Percentiles rank a stretch among this genome's conserved stretches.
These are phyloP conservation scores for Palythoa caribaeorum DNA, from an alignment of 92 coral and sea anemone genomes.

Conservation along the genomic window DNA sequence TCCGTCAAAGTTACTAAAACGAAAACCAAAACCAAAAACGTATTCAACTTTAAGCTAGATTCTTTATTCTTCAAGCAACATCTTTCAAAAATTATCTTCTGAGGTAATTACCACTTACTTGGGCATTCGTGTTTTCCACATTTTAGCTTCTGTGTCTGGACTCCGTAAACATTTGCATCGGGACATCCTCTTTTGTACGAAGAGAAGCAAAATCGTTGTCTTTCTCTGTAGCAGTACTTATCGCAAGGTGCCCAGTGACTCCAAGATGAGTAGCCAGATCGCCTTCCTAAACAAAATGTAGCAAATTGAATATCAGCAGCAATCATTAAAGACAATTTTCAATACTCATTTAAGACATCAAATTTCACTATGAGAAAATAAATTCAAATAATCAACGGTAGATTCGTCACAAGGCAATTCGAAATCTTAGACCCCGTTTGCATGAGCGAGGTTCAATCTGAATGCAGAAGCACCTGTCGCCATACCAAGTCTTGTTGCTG, in stretches of 20 bases:
- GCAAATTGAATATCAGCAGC: neutral
- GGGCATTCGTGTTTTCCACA: slow-evolving; percentile 53
- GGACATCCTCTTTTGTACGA: slow-evolving; percentile 32
- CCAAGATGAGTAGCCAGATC: slow-evolving; percentile 48
- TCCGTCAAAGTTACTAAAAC: neutral
- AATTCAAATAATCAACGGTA: too few species aligned
- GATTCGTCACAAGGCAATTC: too few species aligned
- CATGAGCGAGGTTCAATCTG: too few species aligned
- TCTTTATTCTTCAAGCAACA: neutral
- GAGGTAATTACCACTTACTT: slow-evolving; percentile 27
- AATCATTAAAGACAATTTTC: too few species aligned
- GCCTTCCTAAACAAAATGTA: slow-evolving; percentile 6
- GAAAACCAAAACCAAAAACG: neutral
- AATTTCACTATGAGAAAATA: too few species aligned
- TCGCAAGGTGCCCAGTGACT: slow-evolving; percentile 59
- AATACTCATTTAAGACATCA: too few species aligned
- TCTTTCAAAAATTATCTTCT: neutral
- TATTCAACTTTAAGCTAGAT: too few species aligned
- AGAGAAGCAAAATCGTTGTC: slow-evolving; percentile 59
- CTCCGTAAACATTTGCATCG: slow-evolving; percentile 45
- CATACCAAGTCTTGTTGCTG: too few species aligned
- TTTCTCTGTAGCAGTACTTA: slow-evolving; percentile 54
- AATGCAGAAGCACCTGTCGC: too few species aligned
- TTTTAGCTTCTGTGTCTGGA: slow-evolving; percentile 43
- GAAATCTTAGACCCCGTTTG: too few species aligned